Percentiles rank a stretch among this genome's conserved stretches.
Evolutionary conservation across 2,113 vertebrate species (phyloP).

Genomic region (Alexandromys fortis): DNA sequence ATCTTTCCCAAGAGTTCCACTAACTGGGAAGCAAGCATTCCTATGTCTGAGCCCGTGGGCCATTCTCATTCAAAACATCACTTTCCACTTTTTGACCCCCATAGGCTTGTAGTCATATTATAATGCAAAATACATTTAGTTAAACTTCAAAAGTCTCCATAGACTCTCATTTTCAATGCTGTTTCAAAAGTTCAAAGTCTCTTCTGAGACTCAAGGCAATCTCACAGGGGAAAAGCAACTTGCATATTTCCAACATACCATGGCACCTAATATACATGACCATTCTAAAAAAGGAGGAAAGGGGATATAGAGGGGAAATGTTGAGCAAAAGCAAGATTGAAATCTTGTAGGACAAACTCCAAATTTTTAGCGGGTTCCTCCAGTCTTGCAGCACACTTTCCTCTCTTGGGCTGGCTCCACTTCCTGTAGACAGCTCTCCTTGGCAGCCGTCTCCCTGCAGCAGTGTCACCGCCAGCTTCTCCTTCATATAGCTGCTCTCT

Average conservation of each 20-base stretch:
- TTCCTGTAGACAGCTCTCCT: not conserved
- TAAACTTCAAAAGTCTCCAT: not conserved
- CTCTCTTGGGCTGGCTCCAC: not conserved
- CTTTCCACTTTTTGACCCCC: not conserved
- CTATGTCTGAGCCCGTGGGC: not conserved
- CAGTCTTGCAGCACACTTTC: not conserved
- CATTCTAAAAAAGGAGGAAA: not conserved
- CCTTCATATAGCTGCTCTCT: not conserved
- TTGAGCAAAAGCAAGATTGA: not conserved
- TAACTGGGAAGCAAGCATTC: not conserved
- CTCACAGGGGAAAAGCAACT: not conserved
- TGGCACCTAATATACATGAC: not conserved
- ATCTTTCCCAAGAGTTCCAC: not conserved
- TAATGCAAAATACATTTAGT: not conserved
- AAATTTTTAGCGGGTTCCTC: not conserved
- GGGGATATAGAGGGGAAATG: not conserved
- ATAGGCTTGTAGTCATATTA: not conserved
- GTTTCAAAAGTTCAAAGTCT: not conserved
- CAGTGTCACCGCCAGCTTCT: not conserved
- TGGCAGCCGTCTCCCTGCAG: not conserved
- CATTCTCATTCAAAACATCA: not conserved
- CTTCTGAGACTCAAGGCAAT: not conserved
- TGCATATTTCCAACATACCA: not conserved
- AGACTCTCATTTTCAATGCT: not conserved
- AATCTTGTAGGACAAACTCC: not conserved